phyloP scores from a whole-genome alignment of 2,113 vertebrate species.

The Engystomops pustulosus region DNA sequence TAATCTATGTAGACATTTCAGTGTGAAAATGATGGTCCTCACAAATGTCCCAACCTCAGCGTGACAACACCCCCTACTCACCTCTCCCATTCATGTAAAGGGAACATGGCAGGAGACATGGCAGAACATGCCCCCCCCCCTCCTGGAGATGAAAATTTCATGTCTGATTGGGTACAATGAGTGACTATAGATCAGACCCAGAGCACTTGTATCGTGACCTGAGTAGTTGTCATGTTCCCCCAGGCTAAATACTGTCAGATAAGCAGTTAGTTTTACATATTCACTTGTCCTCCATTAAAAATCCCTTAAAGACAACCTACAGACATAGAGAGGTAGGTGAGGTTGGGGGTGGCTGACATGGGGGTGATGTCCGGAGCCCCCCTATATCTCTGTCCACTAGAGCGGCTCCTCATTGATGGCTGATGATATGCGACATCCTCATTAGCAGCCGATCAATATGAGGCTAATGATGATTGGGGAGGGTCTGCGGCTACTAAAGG shows the following conservation, averaged over 20 bases:
- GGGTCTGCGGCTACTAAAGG: background rate
- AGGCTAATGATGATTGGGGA: constrained; percentile 60
- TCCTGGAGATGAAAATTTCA: no score
- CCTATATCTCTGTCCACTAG: background rate
- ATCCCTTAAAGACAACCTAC: background rate
- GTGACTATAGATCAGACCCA: no score
- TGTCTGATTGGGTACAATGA: no score
- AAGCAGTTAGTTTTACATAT: background rate
- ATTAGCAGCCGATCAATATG: constrained; percentile 82
- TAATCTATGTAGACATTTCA: no score
- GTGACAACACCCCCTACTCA: no score
- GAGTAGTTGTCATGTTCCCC: background rate
- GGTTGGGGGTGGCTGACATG: background rate
- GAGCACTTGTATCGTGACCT: background rate
- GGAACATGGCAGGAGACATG: no score
- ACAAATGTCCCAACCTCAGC: no score
- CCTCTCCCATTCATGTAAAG: no score
- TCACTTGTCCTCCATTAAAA: background rate
- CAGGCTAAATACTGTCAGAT: background rate
- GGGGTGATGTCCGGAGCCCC: background rate
- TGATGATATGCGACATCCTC: constrained; percentile 82
- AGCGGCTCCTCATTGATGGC: constrained; percentile 38
- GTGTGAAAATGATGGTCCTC: no score
- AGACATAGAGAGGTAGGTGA: background rate
- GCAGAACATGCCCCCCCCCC: no score